Conservation (phyloP, 2,797 vertebrate species). For the Acipenser ruthenus region DNA sequence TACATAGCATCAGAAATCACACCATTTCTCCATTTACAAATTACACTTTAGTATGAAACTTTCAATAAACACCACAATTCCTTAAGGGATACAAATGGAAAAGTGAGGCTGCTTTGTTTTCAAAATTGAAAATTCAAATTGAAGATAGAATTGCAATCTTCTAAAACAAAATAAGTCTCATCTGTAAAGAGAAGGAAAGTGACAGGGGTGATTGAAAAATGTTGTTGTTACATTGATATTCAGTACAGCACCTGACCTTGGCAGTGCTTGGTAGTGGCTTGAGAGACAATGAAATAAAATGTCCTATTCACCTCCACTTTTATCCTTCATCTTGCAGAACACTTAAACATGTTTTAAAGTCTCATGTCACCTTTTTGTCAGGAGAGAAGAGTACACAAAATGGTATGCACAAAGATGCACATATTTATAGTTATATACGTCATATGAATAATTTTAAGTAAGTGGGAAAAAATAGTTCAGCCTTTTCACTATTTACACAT, state of each 20-base stretch:
- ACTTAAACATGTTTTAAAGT: not conserved
- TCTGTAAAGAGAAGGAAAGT: not conserved
- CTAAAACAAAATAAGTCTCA: not conserved
- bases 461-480: no score
- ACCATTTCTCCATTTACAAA: no score
- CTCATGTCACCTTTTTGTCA: not conserved
- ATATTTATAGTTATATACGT: not conserved
- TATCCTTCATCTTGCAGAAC: conserved; percentile 2
- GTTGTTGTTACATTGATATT: conserved; percentile 1
- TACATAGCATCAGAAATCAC: no score
- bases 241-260: not conserved
- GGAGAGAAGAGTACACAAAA: not conserved
- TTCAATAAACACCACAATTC: no score
- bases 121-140: no score
- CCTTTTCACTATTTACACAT: no score
- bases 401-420: not conserved
- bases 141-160: no score
- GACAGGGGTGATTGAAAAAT: not conserved
- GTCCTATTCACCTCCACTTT: conserved; percentile 8
- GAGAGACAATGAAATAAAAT: conserved; percentile 6
- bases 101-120: no score
- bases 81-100: no score
- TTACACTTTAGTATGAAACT: no score
- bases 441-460: no score
- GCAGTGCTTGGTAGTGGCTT: not conserved